Evolutionary conservation across 2,797 vertebrate species (phyloP), one percentile per base, ranked within the genome.

Genomic region (Alcedo atthis): DNA sequence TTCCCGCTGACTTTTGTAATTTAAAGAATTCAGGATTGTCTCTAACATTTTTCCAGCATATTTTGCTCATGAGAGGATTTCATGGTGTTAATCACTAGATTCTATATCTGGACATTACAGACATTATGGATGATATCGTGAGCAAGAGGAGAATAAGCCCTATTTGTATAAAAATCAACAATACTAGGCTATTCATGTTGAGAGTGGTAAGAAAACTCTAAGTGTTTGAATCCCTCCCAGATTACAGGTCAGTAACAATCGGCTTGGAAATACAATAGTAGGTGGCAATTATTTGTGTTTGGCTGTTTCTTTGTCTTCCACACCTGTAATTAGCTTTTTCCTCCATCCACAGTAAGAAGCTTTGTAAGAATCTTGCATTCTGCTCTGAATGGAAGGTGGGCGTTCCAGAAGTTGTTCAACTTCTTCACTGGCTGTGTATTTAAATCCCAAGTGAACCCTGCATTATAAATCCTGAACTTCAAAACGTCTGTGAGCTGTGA

Each of bases 21-120:
- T 82, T 74, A 51, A 76, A 32, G 33, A 75, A 89, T 81, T 90
- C 75, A 46, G 53, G 43, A 51, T 89, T 90, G 71, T 71, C 77
- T 68, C 49, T 57, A 67, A 67, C 46, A 14, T 79, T 82, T 96
- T 93, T 73, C 94, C 77, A 95, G 94, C 83, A 54, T 75, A 49
- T 93, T 84, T 54, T 46, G 93, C 58, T 90, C 81, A 82, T 40
- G 84, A 93, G n/a, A 76, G 46, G 79, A 94, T 96, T 96, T 92
- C 15, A 78, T 63, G n/a, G 55, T 79, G 92, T 96, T 95, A 83
- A 96, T 92, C 48, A 90, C 59, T 67, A 82, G 37, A 40, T 73
- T 73, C 61, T 80, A 51, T 54, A 30, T 75, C 71, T 14, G 73
- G 67, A 84, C 45, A 54, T 76, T 75, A 35, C 25, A 70, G 57